Base-by-base conservation (phyloP, 2,797 vertebrate genomes). In the Chiroxiphia lanceolata region DNA sequence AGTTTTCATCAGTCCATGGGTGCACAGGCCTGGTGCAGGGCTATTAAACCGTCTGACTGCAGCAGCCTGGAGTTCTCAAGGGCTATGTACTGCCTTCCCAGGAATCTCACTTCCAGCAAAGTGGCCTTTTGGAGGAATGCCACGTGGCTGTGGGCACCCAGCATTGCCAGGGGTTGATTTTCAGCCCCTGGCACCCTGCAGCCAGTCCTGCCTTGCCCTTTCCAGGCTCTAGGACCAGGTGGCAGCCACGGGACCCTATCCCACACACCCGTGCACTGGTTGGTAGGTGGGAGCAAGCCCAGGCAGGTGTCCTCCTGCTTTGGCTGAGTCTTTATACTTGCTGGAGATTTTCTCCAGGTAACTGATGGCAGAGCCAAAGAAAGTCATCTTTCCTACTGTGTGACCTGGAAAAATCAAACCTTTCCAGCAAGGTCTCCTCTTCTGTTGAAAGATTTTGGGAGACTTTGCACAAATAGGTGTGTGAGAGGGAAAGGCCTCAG, bases 71-170 rank as follows among this genome's bases (percentile, higher is more conserved):
- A 83, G 22, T 44, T 65, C 81, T 27, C 40, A n/a, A 68, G 33
- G 45, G 33, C 33, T 10, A 15, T 0, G 1, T 4, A 3, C 23
- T 38, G 29, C 14, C 27, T 31, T 85, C 12, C 21, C n/a, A 70
- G 25, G 25, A 15, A 44, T 5, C 47, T 64, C 16, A 3, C 21
- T 75, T 44, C 6, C 13, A 85, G 27, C 25, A 64, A 6, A 0
- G 1, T 16, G 45, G n/a, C 13, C 17, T 85, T 74, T 45, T 57
- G 54, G 72, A 86, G 61, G 27, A 56, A 14, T 3, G 22, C 42
- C 34, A 22, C 0, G 0, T 0, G 9, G 38, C 56, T 70, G 18
- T 29, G 31, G 38, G 36, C 3, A 5, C 19, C 10, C 2, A 9
- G 64, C 2, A 2, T 5, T 45, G 38, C 23, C 7, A 6, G 9